Conservation (phyloP, 2,888 invertebrate genomes). For the Trachelus iudaicus region DNA sequence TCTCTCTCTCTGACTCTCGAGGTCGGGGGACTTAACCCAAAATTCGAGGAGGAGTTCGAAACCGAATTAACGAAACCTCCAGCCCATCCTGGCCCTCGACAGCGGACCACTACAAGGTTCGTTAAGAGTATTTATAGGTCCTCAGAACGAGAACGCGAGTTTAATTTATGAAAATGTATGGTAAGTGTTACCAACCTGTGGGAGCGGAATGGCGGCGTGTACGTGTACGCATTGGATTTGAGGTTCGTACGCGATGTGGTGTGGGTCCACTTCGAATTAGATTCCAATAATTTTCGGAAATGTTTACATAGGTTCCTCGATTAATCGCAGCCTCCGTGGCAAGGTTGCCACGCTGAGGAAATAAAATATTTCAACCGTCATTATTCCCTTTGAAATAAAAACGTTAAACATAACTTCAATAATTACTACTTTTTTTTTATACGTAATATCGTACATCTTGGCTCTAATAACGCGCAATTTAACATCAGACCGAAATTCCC, state of each 20-base stretch:
- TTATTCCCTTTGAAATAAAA: no score
- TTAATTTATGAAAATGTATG: constrained; percentile 37
- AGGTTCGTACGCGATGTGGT: constrained; percentile 10
- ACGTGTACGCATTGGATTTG: no score
- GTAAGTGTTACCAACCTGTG: constrained; percentile 29
- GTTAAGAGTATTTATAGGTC: constrained; percentile 33
- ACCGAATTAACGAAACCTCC: constrained; percentile 3
- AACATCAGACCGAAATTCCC: no score
- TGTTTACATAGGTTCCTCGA: constrained; percentile 23
- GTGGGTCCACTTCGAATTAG: constrained; percentile 12
- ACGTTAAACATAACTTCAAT: no score
- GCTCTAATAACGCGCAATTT: no score
- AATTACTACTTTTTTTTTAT: no score
- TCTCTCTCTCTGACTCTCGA: neutral
- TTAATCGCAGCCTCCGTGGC: constrained; percentile 29
- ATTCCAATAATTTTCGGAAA: constrained; percentile 30
- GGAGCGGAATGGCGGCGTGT: constrained; percentile 12
- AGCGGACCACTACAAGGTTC: constrained; percentile 16
- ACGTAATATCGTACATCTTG: no score
- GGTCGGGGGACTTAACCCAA: constrained; percentile 1
- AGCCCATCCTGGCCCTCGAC: neutral
- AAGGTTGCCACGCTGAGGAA: no score
- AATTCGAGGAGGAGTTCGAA: neutral
- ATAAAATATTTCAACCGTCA: no score
- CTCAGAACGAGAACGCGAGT: constrained; percentile 16